Percentiles rank a stretch among this genome's conserved stretches.
These are phyloP conservation scores for Sus scrofa DNA, from an alignment of 2,113 vertebrate genomes.

Conservation along the genomic window T2T-Sscrofa CM000812.6:268370001-268370500, in stretches of 20 bases:
- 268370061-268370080: no score
- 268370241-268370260: neutral
- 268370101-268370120: no score
- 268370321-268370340: neutral
- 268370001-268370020: no score
- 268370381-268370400: neutral
- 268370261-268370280: neutral
- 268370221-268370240: neutral
- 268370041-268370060: no score
- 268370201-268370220: neutral
- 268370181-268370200: neutral
- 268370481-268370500: neutral
- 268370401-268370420: neutral
- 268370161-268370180: no score
- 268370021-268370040: no score
- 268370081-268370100: no score
- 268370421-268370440: neutral
- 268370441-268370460: neutral
- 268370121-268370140: no score
- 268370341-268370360: neutral
- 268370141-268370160: no score
- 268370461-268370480: neutral
- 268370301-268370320: neutral
- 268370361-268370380: neutral
- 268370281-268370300: constrained; percentile 17